Evolutionary conservation across 2,797 vertebrate species (phyloP).

Genomic region (Lepus oiostolus): DNA sequence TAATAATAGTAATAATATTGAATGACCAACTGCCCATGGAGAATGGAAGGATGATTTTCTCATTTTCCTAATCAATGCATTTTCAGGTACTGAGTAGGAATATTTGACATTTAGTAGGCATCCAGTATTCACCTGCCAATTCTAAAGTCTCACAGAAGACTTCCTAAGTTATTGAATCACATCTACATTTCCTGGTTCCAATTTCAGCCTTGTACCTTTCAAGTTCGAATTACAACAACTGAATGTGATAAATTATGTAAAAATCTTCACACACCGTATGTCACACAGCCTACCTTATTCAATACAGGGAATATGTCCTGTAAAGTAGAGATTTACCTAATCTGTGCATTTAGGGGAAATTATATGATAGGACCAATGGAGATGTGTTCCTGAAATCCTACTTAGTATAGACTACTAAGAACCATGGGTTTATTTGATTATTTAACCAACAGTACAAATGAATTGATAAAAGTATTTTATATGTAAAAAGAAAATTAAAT

Average conservation of each 20-base stretch:
- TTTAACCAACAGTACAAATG: conserved; percentile 16
- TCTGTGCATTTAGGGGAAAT: neutral
- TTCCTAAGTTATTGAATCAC: neutral
- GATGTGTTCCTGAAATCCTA: neutral
- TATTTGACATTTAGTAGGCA: neutral
- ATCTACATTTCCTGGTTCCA: neutral
- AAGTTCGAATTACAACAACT: neutral
- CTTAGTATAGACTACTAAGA: neutral
- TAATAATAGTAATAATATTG: too few species aligned
- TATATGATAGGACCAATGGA: neutral
- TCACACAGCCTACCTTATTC: neutral
- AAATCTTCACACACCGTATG: neutral
- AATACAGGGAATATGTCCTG: neutral
- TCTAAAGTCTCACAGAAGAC: neutral
- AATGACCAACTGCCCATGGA: neutral
- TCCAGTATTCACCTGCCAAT: neutral
- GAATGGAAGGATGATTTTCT: neutral
- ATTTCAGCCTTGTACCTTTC: neutral
- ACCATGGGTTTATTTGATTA: conserved; percentile 3
- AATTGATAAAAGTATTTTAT: neutral
- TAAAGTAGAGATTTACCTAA: neutral
- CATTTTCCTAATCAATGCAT: neutral
- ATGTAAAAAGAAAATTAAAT: neutral
- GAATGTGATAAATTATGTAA: neutral
- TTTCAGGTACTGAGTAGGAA: neutral